Conservation (phyloP, 2,113 vertebrate genomes). For the Galeopterus variegatus region DNA sequence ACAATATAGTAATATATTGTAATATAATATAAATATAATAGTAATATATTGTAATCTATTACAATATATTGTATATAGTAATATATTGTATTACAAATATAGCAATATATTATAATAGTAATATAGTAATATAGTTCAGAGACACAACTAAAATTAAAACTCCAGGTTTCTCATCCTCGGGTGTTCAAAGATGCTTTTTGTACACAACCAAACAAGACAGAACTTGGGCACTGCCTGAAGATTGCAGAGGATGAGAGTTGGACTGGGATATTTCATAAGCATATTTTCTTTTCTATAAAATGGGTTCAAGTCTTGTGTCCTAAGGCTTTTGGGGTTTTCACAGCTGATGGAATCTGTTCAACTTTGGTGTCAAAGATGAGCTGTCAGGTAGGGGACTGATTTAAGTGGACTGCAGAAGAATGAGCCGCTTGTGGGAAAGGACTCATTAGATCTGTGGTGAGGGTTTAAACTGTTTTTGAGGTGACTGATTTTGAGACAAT, state of each 20-base stretch:
- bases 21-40: too few relatives aligned
- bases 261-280: background rate
- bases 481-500: background rate
- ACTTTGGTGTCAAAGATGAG: background rate
- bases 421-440: background rate
- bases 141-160: background rate
- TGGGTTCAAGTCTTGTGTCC: background rate
- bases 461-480: background rate
- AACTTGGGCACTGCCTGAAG: background rate
- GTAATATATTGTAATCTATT: too few relatives aligned
- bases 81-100: too few relatives aligned
- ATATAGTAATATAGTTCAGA: background rate
- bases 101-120: too few relatives aligned
- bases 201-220: background rate
- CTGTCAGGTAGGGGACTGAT: background rate
- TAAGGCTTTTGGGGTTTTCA: background rate
- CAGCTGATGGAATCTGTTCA: background rate
- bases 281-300: background rate
- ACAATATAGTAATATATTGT: too few relatives aligned
- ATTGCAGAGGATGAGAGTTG: background rate
- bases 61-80: too few relatives aligned
- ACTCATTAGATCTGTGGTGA: background rate
- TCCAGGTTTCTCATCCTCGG: background rate
- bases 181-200: background rate
- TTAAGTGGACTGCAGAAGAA: background rate